Conservation (phyloP, 2,113 vertebrate species). For the Pipra filicauda region DNA sequence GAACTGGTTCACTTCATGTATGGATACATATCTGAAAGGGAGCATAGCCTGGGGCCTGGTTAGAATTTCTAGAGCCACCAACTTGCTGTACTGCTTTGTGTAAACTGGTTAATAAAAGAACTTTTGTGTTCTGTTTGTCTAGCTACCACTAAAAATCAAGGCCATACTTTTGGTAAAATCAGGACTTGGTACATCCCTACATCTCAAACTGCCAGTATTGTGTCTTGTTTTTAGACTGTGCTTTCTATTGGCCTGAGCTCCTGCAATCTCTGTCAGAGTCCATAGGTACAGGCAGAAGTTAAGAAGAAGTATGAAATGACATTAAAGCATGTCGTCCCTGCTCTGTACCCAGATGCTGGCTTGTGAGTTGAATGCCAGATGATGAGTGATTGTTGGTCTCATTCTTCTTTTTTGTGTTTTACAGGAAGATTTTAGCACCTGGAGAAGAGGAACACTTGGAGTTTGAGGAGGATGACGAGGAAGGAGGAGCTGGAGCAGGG, state of each 20-base stretch:
- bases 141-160: background rate
- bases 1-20: background rate
- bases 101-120: background rate
- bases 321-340: background rate
- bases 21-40: background rate
- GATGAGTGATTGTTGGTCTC: background rate
- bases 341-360: background rate
- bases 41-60: background rate
- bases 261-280: background rate
- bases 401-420: background rate
- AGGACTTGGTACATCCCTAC: background rate
- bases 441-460: constrained; percentile 97
- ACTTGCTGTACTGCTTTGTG: background rate
- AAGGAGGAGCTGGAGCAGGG: constrained; percentile 84
- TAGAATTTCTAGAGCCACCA: background rate
- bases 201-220: background rate
- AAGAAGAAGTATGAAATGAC: background rate
- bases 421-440: constrained; percentile 94
- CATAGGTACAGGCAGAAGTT: background rate
- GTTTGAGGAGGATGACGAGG: constrained; percentile 95
- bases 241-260: background rate
- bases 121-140: background rate
- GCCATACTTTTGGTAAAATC: background rate
- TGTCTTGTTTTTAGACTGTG: background rate
- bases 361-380: background rate